Conservation (phyloP, 2,888 invertebrate species). For the Zaprionus lineosus region DNA sequence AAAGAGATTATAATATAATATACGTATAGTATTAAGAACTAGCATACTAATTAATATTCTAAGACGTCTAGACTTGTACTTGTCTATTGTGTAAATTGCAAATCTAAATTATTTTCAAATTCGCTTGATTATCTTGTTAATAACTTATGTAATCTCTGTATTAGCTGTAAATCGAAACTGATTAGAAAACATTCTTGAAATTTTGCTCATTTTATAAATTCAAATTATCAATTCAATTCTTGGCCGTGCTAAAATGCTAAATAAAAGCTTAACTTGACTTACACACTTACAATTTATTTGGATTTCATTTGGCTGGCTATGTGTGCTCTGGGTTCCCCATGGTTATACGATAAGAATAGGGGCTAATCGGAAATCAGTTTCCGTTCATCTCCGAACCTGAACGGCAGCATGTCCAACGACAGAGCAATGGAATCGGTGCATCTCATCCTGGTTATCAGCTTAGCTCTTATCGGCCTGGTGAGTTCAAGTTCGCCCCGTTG, state of each 20-base stretch:
- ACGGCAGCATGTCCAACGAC: conserved; percentile 33
- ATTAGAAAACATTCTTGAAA: conserved; percentile 24
- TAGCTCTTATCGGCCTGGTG: conserved; percentile 51
- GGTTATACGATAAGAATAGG: neutral
- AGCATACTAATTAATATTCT: neutral
- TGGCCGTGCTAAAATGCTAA: conserved; percentile 57
- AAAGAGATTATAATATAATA: neutral
- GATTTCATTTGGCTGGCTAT: no score
- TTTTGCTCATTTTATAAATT: conserved; percentile 46
- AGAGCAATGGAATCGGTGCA: neutral
- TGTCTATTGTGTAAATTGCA: conserved; percentile 10
- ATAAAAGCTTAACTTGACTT: conserved; percentile 54
- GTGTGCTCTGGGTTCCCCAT: no score
- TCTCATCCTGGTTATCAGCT: conserved; percentile 44
- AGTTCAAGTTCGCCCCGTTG: conserved; percentile 18
- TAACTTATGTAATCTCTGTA: conserved; percentile 13
- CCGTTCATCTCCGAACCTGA: conserved; percentile 11
- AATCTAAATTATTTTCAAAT: no score
- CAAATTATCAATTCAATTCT: conserved; percentile 28
- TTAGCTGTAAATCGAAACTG: conserved; percentile 20
- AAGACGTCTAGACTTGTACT: neutral
- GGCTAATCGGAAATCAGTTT: conserved; percentile 32
- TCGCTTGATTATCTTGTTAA: conserved; percentile 31
- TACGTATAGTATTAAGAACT: no score
- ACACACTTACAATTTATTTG: neutral